A percentile compares a stretch with the other conserved stretches of the same genome.
Conservation (phyloP, 2,797 vertebrate species). For the Chloroceryle inda region DNA sequence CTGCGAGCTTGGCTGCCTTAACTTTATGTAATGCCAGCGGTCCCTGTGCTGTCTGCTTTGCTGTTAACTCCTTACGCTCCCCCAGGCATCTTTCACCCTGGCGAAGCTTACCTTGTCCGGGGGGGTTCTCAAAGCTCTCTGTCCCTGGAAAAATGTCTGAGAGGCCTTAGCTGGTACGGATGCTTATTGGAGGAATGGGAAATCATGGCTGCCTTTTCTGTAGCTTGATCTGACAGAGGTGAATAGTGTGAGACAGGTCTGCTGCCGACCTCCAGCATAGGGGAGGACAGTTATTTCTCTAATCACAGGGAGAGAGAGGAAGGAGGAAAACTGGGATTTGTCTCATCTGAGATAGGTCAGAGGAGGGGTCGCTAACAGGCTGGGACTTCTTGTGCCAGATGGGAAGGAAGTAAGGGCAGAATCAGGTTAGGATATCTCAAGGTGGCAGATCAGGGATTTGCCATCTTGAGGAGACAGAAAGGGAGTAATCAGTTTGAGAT, state of each 20-base stretch:
- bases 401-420: neutral
- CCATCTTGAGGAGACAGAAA: neutral
- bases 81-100: neutral
- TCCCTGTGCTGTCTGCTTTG: neutral
- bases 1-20: neutral
- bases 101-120: neutral
- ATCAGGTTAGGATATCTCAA: neutral
- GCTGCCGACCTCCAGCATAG: accelerated
- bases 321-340: neutral
- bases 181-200: neutral
- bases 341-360: neutral
- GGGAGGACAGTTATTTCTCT: neutral
- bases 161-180: neutral
- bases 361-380: neutral
- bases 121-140: neutral
- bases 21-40: conserved; percentile 55
- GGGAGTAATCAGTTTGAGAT: neutral
- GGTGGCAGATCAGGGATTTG: neutral
- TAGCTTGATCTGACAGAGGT: neutral
- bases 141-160: neutral
- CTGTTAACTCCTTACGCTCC: conserved; percentile 47
- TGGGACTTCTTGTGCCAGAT: neutral
- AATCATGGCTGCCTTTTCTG: neutral
- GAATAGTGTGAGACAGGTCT: neutral
- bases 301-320: neutral